These are phyloP conservation scores for Raja brachyura DNA, from an alignment of 2,113 vertebrate species.

Conservation along the genomic window DNA sequence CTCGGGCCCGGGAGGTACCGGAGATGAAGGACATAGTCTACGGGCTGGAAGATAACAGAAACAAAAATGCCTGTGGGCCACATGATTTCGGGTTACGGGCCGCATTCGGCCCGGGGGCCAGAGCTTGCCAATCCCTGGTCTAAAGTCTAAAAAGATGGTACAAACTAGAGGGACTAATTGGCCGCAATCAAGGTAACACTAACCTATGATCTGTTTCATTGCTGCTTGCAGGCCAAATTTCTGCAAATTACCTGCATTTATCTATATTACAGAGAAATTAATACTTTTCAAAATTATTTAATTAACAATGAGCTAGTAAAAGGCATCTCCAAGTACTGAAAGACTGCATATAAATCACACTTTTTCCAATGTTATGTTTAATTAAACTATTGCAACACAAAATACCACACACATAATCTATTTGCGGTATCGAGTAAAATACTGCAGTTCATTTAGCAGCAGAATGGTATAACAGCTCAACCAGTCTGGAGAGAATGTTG, in stretches of 20 bases:
- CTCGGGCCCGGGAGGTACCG: no score
- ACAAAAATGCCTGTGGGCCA: no score
- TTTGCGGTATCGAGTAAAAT: not conserved
- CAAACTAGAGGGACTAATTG: not conserved
- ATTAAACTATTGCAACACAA: not conserved
- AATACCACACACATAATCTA: not conserved
- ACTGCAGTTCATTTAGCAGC: not conserved
- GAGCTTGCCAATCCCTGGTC: no score
- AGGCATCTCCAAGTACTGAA: not conserved
- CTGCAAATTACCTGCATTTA: not conserved
- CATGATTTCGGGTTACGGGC: no score
- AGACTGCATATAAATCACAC: not conserved
- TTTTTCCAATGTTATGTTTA: not conserved
- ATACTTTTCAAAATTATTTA: not conserved
- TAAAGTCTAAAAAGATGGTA: no score
- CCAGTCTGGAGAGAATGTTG: not conserved
- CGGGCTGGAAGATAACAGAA: no score
- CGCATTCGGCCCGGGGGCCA: no score
- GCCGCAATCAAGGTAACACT: not conserved
- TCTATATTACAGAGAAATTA: not conserved
- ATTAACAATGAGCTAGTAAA: not conserved
- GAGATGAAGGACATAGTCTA: no score
- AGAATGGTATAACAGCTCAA: not conserved
- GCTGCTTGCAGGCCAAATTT: not conserved
- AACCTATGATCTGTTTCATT: not conserved